Conservation (phyloP, 2,113 vertebrate species). For the Syngnathus typhle region DNA sequence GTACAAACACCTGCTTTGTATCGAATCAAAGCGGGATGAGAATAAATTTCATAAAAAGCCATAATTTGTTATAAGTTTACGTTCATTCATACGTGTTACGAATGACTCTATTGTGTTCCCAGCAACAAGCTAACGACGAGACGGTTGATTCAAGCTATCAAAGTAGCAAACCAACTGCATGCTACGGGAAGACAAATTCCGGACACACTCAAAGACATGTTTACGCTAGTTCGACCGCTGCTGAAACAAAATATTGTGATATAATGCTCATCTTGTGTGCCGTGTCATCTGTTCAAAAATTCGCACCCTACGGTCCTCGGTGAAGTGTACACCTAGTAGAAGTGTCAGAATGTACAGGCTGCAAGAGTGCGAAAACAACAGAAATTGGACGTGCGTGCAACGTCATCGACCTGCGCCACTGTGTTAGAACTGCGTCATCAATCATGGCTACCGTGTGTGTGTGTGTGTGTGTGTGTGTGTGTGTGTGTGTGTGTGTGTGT, state of each 20-base stretch:
- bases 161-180: background rate
- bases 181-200: background rate
- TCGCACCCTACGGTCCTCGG: no score
- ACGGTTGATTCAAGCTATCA: conserved; percentile 14
- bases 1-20: conserved; percentile 85
- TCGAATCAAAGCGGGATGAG: conserved; percentile 73
- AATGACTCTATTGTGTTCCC: background rate
- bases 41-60: conserved; percentile 83
- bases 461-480: no score
- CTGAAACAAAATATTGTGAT: background rate
- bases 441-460: no score
- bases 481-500: no score
- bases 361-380: no score
- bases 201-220: background rate
- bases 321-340: no score
- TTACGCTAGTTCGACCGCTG: background rate
- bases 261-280: background rate
- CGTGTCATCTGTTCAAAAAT: no score
- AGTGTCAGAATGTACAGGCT: no score
- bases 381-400: no score
- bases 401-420: no score
- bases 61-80: conserved; percentile 49
- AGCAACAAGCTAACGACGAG: conserved; percentile 27
- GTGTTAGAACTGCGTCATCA: no score
- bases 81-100: background rate